These are phyloP conservation scores for Leptinotarsa peninsularis DNA, from an alignment of 2,888 invertebrate genomes.

Conservation along the genomic window DNA sequence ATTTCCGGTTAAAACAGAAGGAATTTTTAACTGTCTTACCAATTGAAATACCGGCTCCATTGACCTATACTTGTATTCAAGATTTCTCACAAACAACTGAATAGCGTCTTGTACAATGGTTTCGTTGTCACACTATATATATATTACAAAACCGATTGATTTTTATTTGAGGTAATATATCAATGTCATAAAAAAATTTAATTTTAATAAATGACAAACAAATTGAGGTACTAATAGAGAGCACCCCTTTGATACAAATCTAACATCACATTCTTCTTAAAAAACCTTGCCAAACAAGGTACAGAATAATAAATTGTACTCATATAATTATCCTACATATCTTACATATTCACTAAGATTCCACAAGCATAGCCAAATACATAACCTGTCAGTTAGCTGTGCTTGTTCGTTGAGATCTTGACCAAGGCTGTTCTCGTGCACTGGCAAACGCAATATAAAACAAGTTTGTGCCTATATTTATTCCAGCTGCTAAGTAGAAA, in stretches of 20 bases:
- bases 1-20: too few relatives aligned
- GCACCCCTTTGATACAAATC: background rate
- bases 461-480: conserved; percentile 80
- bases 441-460: conserved; percentile 85
- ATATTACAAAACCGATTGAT: too few relatives aligned
- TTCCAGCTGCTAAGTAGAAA: conserved; percentile 83
- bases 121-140: too few relatives aligned
- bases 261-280: conserved; percentile 27
- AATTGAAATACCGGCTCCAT: too few relatives aligned
- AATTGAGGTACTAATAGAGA: background rate
- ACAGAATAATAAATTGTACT: conserved; percentile 24
- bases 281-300: conserved; percentile 8
- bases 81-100: too few relatives aligned
- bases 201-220: too few relatives aligned
- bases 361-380: conserved; percentile 57
- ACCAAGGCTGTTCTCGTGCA: conserved; percentile 81
- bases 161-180: too few relatives aligned
- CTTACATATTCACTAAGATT: conserved; percentile 47
- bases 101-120: too few relatives aligned
- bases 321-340: conserved; percentile 22
- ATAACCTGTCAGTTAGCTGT: conserved; percentile 63
- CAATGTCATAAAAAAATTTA: too few relatives aligned
- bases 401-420: conserved; percentile 61
- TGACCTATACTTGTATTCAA: too few relatives aligned
- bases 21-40: too few relatives aligned